These are phyloP conservation scores for Mesochorus sp. DNA, from an alignment of 2,888 invertebrate species.

Conservation along the genomic window DNA sequence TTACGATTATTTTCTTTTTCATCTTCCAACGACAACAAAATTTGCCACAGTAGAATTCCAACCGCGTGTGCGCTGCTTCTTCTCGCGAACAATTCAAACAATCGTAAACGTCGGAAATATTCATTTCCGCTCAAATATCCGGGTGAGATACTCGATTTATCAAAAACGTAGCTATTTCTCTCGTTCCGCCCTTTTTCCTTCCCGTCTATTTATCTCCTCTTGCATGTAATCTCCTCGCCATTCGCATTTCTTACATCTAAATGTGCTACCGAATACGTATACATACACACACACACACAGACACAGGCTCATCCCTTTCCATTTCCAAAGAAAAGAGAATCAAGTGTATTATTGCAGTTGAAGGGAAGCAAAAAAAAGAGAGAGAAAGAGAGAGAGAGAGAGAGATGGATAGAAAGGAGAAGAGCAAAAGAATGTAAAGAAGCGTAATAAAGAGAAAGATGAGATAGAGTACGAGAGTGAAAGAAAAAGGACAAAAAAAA, in stretches of 20 bases:
- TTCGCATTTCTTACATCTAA: constrained; percentile 1
- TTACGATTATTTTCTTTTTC: not conserved
- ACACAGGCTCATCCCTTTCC: not conserved
- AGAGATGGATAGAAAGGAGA: too few species aligned
- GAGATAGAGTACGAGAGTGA: constrained; percentile 18
- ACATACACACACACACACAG: too few species aligned
- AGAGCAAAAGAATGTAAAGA: constrained; percentile 16
- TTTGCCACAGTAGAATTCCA: too few species aligned
- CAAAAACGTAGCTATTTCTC: not conserved
- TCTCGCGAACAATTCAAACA: constrained; percentile 4
- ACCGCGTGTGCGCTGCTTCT: too few species aligned
- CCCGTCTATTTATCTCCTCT: constrained; percentile 11
- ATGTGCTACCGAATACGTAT: not conserved
- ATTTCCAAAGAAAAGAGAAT: constrained; percentile 9
- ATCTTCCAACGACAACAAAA: too few species aligned
- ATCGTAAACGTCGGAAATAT: not conserved
- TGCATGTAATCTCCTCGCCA: not conserved
- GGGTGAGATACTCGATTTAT: constrained; percentile 2
- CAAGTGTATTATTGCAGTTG: constrained; percentile 38
- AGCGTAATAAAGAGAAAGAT: constrained; percentile 48
- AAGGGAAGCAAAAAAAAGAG: not conserved
- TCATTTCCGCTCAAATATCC: constrained; percentile 6
- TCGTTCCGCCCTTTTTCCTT: not conserved
- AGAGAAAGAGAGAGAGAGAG: not conserved
- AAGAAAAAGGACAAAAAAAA: constrained; percentile 35